These are phyloP conservation scores for Dipodomys stephensi DNA, from an alignment of 2,113 vertebrate species.

Conservation along the genomic window DNA sequence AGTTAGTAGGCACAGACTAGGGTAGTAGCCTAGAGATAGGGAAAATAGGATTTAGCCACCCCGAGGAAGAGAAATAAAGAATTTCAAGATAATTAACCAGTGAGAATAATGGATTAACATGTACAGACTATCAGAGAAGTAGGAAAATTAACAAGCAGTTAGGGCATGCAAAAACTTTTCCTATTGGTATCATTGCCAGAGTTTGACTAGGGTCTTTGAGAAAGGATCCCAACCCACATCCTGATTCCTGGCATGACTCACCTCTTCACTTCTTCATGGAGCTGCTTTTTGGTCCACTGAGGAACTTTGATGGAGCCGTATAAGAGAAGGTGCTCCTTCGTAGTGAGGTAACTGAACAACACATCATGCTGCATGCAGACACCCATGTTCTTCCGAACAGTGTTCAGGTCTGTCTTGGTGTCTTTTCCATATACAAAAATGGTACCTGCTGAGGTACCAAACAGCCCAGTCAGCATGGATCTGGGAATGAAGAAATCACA, in stretches of 20 bases:
- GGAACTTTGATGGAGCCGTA: conserved; percentile 97
- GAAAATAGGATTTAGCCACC: background rate
- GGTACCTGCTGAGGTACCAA: conserved; percentile 91
- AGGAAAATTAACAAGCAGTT: background rate
- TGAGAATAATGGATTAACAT: background rate
- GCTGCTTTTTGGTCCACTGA: conserved; percentile 90
- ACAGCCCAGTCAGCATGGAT: conserved; percentile 96
- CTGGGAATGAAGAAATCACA: conserved; percentile 81
- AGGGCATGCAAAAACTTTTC: background rate
- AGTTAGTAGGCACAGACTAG: background rate
- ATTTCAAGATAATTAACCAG: background rate
- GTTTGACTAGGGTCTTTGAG: background rate
- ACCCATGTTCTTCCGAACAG: conserved; percentile 92
- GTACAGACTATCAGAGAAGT: background rate
- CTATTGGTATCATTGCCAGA: background rate
- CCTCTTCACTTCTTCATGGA: conserved; percentile 93
- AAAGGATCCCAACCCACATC: background rate
- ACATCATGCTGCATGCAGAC: conserved; percentile 99
- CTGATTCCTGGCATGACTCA: conserved; percentile 75
- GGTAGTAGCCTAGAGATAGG: background rate
- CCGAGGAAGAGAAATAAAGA: background rate
- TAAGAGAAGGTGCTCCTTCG: conserved; percentile 95
- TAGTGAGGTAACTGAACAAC: conserved; percentile 95
- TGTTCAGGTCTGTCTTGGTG: conserved; percentile 89
- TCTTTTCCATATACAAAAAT: conserved; percentile 95